A percentile compares a stretch with the other conserved stretches of the same genome.
phyloP scores from a whole-genome alignment of 1,140 invertebrate species.

The Daktulosphaira vitifoliae region DNA sequence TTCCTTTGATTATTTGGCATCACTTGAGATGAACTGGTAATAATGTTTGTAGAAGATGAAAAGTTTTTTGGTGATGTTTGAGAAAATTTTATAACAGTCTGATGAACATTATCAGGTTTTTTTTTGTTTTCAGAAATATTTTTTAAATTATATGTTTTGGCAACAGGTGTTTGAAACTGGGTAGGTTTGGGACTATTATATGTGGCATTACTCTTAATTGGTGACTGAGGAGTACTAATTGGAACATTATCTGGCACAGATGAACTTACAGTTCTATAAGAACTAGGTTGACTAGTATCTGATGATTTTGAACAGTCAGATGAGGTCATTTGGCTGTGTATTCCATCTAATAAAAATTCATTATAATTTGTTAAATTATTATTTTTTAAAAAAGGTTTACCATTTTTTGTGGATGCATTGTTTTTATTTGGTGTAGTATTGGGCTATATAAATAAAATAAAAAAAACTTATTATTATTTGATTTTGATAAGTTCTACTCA shows the following conservation, averaged over 20 bases:
- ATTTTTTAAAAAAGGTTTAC: too few species aligned
- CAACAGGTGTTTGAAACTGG: neutral
- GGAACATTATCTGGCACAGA: neutral
- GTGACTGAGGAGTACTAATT: neutral
- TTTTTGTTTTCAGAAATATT: neutral
- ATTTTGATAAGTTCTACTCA: too few species aligned
- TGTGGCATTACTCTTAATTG: neutral
- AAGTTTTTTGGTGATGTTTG: neutral
- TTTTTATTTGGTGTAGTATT: too few species aligned
- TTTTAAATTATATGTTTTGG: neutral
- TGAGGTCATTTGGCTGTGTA: neutral
- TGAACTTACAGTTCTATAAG: neutral
- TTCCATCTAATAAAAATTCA: too few species aligned
- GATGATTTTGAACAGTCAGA: slow-evolving; percentile 6
- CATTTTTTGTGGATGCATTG: too few species aligned
- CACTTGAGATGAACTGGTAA: neutral
- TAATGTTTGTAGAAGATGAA: neutral
- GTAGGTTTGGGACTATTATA: slow-evolving; percentile 2
- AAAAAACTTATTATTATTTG: too few species aligned
- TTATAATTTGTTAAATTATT: too few species aligned
- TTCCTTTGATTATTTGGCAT: neutral
- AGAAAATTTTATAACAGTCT: neutral
- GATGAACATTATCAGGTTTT: neutral
- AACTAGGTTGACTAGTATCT: slow-evolving; percentile 5
- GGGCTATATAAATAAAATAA: too few species aligned